These are phyloP conservation scores for Choristoneura fumiferana DNA, from an alignment of 1,140 invertebrate genomes.

Conservation along the genomic window DNA sequence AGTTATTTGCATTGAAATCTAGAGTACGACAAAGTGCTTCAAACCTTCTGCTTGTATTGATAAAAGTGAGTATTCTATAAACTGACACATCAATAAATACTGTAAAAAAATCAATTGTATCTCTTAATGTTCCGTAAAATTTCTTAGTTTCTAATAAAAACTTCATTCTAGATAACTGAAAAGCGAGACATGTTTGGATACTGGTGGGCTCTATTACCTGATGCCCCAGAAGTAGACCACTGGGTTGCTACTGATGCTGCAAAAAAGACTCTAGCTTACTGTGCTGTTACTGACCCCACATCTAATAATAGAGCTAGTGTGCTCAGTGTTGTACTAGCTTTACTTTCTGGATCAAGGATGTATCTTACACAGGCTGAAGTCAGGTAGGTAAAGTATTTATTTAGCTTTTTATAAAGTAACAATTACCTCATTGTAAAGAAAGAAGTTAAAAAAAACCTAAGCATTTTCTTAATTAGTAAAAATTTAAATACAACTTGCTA, in stretches of 20 bases:
- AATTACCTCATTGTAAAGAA: too few relatives aligned
- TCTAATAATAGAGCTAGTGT: constrained; percentile 58
- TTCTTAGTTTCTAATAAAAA: too few relatives aligned
- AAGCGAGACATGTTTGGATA: constrained; percentile 73
- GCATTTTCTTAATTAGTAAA: too few relatives aligned
- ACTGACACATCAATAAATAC: too few relatives aligned
- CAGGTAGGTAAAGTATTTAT: constrained; percentile 44
- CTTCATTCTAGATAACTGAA: constrained; percentile 58
- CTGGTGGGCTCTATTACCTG: constrained; percentile 72
- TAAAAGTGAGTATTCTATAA: constrained; percentile 64
- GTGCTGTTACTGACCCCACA: constrained; percentile 60
- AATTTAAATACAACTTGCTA: too few relatives aligned
- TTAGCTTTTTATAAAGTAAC: too few relatives aligned
- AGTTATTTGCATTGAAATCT: constrained; percentile 62
- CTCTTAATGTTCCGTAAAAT: too few relatives aligned
- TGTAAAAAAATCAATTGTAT: too few relatives aligned
- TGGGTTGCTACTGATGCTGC: constrained; percentile 48
- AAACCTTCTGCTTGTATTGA: constrained; percentile 66
- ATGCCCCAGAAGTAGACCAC: constrained; percentile 49
- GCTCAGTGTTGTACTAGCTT: constrained; percentile 61
- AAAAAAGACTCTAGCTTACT: constrained; percentile 62
- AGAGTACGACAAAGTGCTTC: constrained; percentile 71
- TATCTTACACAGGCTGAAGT: constrained; percentile 71
- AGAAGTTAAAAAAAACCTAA: too few relatives aligned
- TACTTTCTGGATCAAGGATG: constrained; percentile 60